A percentile compares a stretch with the other conserved stretches of the same genome.
phyloP scores from a whole-genome alignment of 2,888 invertebrate genomes.

The Dasypolia templi region DNA sequence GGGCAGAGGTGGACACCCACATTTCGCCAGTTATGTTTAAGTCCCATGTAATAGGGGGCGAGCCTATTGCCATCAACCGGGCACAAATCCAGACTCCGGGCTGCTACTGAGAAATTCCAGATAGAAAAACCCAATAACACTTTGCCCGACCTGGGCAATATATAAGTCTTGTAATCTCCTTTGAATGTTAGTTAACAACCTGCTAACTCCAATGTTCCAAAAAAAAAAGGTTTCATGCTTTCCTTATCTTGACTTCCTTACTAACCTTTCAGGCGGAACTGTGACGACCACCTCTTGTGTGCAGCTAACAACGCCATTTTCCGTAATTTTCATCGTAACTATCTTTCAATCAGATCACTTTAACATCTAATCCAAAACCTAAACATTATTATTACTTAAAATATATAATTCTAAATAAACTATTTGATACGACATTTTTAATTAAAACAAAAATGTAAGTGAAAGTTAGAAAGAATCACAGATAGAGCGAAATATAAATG shows the following conservation, averaged over 20 bases:
- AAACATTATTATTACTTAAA: conserved; percentile 30
- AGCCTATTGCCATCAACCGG: no score
- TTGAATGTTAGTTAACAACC: conserved; percentile 1
- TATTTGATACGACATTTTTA: conserved; percentile 48
- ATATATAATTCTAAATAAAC: conserved; percentile 42
- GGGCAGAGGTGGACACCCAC: no score
- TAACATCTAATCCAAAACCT: conserved; percentile 30
- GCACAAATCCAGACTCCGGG: no score
- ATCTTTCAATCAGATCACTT: conserved; percentile 50
- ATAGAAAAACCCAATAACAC: no score
- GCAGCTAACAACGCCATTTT: conserved; percentile 68
- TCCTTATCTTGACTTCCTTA: conserved; percentile 56
- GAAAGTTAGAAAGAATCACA: conserved; percentile 23
- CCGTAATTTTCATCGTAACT: conserved; percentile 82
- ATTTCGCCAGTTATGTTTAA: no score
- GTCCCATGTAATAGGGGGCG: no score
- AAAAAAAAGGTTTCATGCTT: conserved; percentile 20
- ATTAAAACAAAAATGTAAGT: not conserved
- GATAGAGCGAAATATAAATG: conserved; percentile 11
- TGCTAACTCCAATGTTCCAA: not conserved
- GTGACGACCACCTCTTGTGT: conserved; percentile 63
- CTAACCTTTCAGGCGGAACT: conserved; percentile 69
- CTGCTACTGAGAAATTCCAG: no score
- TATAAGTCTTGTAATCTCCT: not conserved
- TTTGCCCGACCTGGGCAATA: no score